Conservation (phyloP, 2,888 invertebrate genomes). For the Lathronympha strigana region DNA sequence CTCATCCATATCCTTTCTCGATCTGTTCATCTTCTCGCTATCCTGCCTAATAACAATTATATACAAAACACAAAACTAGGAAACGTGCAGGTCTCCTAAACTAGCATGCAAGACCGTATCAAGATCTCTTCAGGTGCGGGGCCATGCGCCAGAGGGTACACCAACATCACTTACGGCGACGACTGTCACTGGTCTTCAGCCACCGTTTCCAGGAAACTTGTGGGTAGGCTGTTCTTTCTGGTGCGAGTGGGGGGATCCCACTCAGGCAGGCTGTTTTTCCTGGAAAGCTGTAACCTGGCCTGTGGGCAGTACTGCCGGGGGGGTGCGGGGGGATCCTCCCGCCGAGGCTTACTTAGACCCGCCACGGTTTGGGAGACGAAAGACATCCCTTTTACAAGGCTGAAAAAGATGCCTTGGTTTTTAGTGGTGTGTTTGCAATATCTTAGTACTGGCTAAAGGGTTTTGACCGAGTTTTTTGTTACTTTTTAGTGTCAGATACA, state of each 20-base stretch:
- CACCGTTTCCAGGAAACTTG: constrained; percentile 71
- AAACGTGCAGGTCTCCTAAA: constrained; percentile 70
- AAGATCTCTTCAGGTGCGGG: constrained; percentile 69
- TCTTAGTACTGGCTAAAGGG: not conserved
- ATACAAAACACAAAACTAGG: constrained; percentile 71
- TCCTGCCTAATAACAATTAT: constrained; percentile 34
- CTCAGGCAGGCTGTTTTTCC: constrained; percentile 81
- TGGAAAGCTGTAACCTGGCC: constrained; percentile 68
- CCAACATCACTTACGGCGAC: constrained; percentile 77
- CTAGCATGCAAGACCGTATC: constrained; percentile 81
- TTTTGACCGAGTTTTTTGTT: not conserved
- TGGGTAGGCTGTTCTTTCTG: constrained; percentile 78
- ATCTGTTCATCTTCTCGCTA: not conserved
- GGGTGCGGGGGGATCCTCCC: constrained; percentile 73
- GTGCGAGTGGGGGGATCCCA: constrained; percentile 77
- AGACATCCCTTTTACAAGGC: constrained; percentile 66
- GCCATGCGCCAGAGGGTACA: constrained; percentile 81
- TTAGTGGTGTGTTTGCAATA: constrained; percentile 12
- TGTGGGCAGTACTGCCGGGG: constrained; percentile 80
- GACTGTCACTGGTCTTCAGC: constrained; percentile 71
- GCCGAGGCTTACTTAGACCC: constrained; percentile 75
- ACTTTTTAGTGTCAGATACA: too few species aligned
- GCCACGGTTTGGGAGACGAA: constrained; percentile 84
- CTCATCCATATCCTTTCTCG: not conserved
- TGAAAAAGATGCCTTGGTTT: constrained; percentile 37